Percentiles rank a stretch among this genome's conserved stretches.
Evolutionary conservation across 2,113 vertebrate species (phyloP).

Genomic region (Anseranas semipalmata): DNA sequence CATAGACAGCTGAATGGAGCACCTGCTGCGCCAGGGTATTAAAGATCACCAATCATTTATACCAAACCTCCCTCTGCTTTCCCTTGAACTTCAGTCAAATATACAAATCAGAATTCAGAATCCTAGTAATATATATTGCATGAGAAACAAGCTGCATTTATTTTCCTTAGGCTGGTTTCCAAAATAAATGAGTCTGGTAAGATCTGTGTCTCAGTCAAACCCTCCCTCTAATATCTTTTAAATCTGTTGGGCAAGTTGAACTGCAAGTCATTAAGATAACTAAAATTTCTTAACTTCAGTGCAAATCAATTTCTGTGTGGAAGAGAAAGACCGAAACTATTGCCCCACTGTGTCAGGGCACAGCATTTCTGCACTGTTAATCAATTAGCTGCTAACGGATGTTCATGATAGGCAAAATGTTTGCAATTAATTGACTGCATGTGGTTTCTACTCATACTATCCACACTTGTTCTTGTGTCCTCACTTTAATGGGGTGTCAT

Average conservation of each 20-base stretch:
- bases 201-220: not conserved
- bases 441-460: not conserved
- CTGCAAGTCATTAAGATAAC: not conserved
- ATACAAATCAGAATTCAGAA: not conserved
- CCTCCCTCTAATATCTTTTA: not conserved
- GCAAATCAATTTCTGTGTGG: not conserved
- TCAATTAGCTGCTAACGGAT: not conserved
- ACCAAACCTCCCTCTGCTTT: not conserved
- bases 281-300: not conserved
- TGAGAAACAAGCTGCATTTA: not conserved
- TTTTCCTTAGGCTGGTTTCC: not conserved
- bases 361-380: not conserved
- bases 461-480: not conserved
- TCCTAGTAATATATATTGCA: not conserved
- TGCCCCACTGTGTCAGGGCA: not conserved
- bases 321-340: not conserved
- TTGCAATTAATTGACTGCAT: not conserved
- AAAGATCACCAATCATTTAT: not conserved
- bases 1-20: not conserved
- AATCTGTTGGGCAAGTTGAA: not conserved
- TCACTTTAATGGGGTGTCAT: not conserved
- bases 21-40: not conserved
- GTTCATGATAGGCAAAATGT: not conserved
- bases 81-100: not conserved
- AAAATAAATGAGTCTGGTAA: not conserved